Percentiles rank a stretch among this genome's conserved stretches.
phyloP scores from a whole-genome alignment of 2,113 vertebrate genomes.

The Melospiza melodia region DNA sequence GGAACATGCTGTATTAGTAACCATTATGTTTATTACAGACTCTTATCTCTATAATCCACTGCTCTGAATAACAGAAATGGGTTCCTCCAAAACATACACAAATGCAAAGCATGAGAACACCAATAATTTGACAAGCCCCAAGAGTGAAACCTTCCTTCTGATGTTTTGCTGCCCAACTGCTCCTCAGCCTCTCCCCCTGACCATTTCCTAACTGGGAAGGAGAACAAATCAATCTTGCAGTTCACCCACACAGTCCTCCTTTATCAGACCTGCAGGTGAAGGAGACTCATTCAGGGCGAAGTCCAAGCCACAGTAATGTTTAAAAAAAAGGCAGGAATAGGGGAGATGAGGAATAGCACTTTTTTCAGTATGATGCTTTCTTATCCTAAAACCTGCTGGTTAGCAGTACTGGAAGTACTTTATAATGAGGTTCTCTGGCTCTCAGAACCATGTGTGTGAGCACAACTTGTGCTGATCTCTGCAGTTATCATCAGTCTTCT shows the following conservation, averaged over 20 bases:
- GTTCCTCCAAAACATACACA: neutral
- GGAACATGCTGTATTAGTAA: neutral
- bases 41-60: neutral
- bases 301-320: neutral
- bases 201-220: neutral
- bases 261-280: neutral
- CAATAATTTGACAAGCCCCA: neutral
- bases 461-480: neutral
- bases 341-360: neutral
- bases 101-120: neutral
- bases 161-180: neutral
- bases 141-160: neutral
- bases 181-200: neutral
- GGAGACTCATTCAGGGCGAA: neutral
- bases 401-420: neutral
- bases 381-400: neutral
- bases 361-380: neutral
- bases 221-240: neutral
- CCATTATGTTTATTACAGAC: neutral
- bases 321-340: neutral
- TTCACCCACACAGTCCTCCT: neutral
- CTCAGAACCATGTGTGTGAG: neutral
- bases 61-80: neutral
- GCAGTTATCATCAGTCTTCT: neutral
- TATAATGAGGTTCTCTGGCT: neutral